Base-by-base conservation (phyloP, 2,797 vertebrate species). In the Luscinia luscinia region DNA sequence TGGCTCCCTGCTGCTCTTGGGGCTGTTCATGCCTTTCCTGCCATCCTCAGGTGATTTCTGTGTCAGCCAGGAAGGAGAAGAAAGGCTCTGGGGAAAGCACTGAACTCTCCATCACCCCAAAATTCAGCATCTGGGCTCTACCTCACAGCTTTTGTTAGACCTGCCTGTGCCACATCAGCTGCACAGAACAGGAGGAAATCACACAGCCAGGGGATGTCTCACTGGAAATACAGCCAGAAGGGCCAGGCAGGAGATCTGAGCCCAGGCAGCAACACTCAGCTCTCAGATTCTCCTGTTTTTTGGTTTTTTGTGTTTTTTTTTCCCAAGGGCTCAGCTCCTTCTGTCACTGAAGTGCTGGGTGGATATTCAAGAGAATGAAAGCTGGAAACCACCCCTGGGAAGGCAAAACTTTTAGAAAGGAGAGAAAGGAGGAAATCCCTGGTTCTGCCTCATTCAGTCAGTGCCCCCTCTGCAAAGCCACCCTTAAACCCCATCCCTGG, bases 31-130 rank as follows among this genome's bases (percentile, higher is more conserved):
- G 52, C 52, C 40, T 70, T 38, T 38, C 92, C 41, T 23, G 46
- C 62, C 87, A 41, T 34, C 84, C 90, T 82, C 87, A 82, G 84
- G 87, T 90, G 90, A 17, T 82, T 75, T 49, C 75, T 75, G 62
- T 12, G 61, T 27, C 66, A 75, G 46, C 32, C 32, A 43, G n/a
- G 36, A 77, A 43, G 32, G 46, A 87, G 55, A 32, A 64, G 52
- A 61, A 61, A 81, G 21, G 43, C 87, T 84, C 69, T 28, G 52
- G 27, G 24, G 45, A 54, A 67, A 82, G 52, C 45, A 28, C 0
- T 82, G 89, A 85, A 49, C 84, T 95, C 89, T 54, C 30, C 80
- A 54, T 34, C 92, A 94, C 52, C n/a, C 67, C 34, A 0, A 85
- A 85, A 20, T 15, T 28, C 75, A 49, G 72, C 48, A 36, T 6